Evolutionary conservation across 1,140 invertebrate species (phyloP), one percentile per base, ranked within the genome.

Genomic region (Drosophila mauritiana): DNA sequence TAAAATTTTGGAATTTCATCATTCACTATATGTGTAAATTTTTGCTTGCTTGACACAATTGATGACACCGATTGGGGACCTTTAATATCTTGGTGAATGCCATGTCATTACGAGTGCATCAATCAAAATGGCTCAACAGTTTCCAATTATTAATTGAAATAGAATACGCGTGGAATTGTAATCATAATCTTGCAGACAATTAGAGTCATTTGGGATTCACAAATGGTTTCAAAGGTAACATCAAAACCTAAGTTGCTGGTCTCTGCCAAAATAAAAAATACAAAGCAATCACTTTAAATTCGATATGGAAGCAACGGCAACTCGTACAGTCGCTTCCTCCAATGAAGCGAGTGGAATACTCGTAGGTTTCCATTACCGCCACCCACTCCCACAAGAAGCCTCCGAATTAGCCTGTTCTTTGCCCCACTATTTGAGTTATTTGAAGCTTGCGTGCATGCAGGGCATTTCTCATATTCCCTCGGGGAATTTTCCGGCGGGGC

Each of bases 401-500:
- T 15, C 34, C 25, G 20, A 40, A 11, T 36, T 34, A 37, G 69
- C 46, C 53, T 46, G 55, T 37, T 64, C 57, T 61, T 72, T 72
- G 54, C 59, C 64, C 31, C 70, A 61, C 57, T 78, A 82, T 82
- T 82, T 59, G 39, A 58, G 80, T 56, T 83, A 83, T 83, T 84
- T 67, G 69, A 54, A 83, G 80, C 69, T 83, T 79, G 80, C 74
- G 63, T 82, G 80, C 75, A 58, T 62, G 48, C 51, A 61, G 59
- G 61, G 73, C 74, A 65, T 74, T 74, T 74, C 74, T 61, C 56
- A 81, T 52, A 76, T 73, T 45, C 49, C 52, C 39, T 46, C 10
- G 8, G 52, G 74, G 80, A 83, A 82, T 82, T 53, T 45, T 51
- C 59, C 36, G 46, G 42, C 64, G 36, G 45, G 54, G 37, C 55